Evolutionary conservation across 2,113 vertebrate species (phyloP).

Genomic region (Conger conger): DNA sequence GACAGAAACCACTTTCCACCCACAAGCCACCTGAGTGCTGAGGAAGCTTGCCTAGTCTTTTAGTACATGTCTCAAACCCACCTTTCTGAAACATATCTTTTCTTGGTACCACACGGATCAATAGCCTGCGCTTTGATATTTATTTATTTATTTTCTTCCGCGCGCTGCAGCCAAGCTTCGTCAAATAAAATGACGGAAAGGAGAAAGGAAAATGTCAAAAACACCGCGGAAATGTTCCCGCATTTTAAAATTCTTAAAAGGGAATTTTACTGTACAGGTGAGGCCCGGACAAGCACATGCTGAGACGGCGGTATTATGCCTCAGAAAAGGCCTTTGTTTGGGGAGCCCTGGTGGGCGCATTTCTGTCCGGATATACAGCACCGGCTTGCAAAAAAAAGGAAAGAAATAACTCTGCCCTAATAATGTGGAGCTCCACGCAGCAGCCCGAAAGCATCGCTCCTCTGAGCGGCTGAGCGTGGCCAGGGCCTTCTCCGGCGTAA

Average conservation of each 20-base stretch:
- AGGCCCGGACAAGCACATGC: slow-evolving; percentile 41
- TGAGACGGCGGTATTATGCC: slow-evolving; percentile 38
- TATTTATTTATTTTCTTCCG: not conserved
- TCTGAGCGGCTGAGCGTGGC: slow-evolving; percentile 27
- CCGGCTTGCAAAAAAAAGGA: not conserved
- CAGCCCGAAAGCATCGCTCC: slow-evolving; percentile 11
- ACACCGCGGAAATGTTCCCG: slow-evolving; percentile 35
- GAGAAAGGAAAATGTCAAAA: slow-evolving; percentile 25
- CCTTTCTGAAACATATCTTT: slow-evolving; percentile 37
- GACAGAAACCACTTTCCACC: not conserved
- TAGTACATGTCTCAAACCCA: slow-evolving; percentile 31
- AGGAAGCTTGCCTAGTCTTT: not conserved
- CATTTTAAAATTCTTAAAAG: slow-evolving; percentile 8
- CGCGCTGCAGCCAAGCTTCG: slow-evolving; percentile 28
- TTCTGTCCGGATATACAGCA: not conserved
- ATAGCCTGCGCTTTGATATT: slow-evolving; percentile 39
- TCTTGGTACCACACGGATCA: slow-evolving; percentile 24
- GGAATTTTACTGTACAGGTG: slow-evolving; percentile 1
- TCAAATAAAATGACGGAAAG: slow-evolving; percentile 33
- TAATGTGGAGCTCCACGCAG: slow-evolving; percentile 45
- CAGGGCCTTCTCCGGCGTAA: slow-evolving; percentile 43
- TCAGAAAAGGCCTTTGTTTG: slow-evolving; percentile 10
- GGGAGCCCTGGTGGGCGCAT: not conserved
- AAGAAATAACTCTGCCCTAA: slow-evolving; percentile 51
- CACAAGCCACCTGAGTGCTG: slow-evolving; percentile 10